Percentiles rank a stretch among this genome's conserved stretches.
phyloP scores from a whole-genome alignment of 1,140 invertebrate genomes.

The Nylanderia fulva region DNA sequence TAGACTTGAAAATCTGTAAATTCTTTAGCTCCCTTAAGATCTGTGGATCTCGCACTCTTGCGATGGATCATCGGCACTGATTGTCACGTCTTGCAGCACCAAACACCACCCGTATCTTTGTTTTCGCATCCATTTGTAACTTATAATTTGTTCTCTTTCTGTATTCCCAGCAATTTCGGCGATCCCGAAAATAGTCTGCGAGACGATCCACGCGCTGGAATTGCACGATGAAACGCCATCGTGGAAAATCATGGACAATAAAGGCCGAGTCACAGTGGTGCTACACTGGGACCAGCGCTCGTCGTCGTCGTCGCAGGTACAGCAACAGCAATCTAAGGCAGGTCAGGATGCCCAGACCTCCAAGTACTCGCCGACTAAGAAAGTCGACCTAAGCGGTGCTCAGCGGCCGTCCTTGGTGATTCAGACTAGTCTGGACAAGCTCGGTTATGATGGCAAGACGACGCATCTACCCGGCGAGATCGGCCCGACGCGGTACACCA shows the following conservation, averaged over 20 bases:
- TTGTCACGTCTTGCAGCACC: conserved; percentile 55
- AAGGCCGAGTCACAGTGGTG: conserved; percentile 96
- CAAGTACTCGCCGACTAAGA: conserved; percentile 89
- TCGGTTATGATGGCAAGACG: conserved; percentile 81
- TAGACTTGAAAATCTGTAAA: conserved; percentile 50
- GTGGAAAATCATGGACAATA: conserved; percentile 99
- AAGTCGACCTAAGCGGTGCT: conserved; percentile 85
- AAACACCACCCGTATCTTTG: conserved; percentile 24
- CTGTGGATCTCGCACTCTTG: conserved; percentile 44
- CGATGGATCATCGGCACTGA: conserved; percentile 55
- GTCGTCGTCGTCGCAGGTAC: conserved; percentile 86
- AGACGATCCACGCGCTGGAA: conserved; percentile 97
- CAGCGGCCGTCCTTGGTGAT: conserved; percentile 90
- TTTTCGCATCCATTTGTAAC: background rate
- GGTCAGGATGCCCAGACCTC: conserved; percentile 83
- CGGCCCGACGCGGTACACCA: conserved; percentile 87
- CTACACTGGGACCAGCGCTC: conserved; percentile 95
- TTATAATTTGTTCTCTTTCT: background rate
- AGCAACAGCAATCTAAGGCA: conserved; percentile 84
- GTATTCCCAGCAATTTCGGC: conserved; percentile 93
- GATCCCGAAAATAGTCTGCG: conserved; percentile 98
- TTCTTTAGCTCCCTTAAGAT: conserved; percentile 49
- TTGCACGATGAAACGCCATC: conserved; percentile 97
- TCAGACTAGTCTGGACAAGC: conserved; percentile 92
- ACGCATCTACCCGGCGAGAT: conserved; percentile 83